These are phyloP conservation scores for Gymnoscopelus braueri DNA, from an alignment of 2,797 vertebrate genomes.

Conservation along the genomic window DNA sequence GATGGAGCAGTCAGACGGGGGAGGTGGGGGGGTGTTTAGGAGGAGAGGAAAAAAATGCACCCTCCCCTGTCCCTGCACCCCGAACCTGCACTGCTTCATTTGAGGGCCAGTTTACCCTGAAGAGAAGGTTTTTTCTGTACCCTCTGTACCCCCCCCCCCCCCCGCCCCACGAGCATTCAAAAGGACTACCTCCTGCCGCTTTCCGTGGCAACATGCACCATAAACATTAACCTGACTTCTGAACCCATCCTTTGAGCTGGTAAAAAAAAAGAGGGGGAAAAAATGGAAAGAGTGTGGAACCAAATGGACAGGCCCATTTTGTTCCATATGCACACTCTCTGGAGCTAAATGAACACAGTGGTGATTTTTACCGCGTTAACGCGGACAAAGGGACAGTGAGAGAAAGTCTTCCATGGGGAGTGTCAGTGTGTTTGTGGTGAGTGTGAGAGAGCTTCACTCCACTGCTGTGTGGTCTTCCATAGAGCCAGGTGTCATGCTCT, in stretches of 20 bases:
- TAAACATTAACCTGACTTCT: constrained; percentile 85
- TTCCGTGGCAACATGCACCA: constrained; percentile 77
- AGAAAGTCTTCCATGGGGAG: too few species aligned
- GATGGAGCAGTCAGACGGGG: constrained; percentile 43
- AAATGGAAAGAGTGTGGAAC: constrained; percentile 34
- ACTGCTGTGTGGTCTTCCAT: constrained; percentile 64
- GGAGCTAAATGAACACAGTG: too few species aligned
- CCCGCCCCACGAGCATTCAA: constrained; percentile 70
- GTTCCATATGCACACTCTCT: too few species aligned
- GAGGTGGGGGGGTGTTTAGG: neutral
- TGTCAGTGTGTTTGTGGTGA: too few species aligned
- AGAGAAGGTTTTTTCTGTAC: constrained; percentile 66
- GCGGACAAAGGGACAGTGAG: too few species aligned
- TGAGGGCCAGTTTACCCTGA: constrained; percentile 71
- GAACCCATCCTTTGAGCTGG: constrained; percentile 67
- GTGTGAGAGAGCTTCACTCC: neutral
- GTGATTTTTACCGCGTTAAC: too few species aligned
- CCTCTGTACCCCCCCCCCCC: constrained; percentile 49
- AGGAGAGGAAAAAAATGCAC: constrained; percentile 41
- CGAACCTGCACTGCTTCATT: constrained; percentile 71
- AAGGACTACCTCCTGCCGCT: constrained; percentile 69
- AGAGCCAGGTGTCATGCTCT: constrained; percentile 55
- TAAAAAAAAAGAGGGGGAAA: constrained; percentile 31
- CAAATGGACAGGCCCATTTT: too few species aligned
- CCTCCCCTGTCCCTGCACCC: constrained; percentile 52